Evolutionary conservation across 2,888 invertebrate species (phyloP).

Genomic region (Aspidapion aeneum): DNA sequence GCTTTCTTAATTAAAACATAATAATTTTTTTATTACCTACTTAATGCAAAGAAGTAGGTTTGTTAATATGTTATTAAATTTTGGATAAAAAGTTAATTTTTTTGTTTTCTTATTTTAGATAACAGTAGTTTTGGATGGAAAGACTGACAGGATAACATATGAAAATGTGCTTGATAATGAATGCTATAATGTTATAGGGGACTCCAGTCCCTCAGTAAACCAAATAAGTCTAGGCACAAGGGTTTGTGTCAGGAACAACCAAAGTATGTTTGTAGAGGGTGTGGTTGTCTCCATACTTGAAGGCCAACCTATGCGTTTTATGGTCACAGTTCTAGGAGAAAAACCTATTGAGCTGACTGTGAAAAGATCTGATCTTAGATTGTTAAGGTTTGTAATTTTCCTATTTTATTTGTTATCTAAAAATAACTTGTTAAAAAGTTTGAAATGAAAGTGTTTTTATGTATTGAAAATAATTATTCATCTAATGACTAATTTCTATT

Average conservation of each 20-base stretch:
- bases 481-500: too few relatives aligned
- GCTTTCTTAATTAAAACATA: too few relatives aligned
- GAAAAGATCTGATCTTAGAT: conserved; percentile 84
- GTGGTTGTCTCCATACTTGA: conserved; percentile 68
- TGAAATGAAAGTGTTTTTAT: too few relatives aligned
- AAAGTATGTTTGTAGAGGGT: conserved; percentile 81
- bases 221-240: conserved; percentile 76
- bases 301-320: conserved; percentile 62
- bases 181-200: conserved; percentile 86
- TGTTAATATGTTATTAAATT: too few relatives aligned
- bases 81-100: neutral
- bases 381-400: conserved; percentile 53
- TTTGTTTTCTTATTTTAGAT: conserved; percentile 44
- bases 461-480: too few relatives aligned
- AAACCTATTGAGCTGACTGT: conserved; percentile 62
- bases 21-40: neutral
- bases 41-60: neutral
- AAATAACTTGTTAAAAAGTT: too few relatives aligned
- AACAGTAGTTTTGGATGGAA: conserved; percentile 78
- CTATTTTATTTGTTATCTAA: too few relatives aligned
- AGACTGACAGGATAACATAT: conserved; percentile 60
- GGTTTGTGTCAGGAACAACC: conserved; percentile 75
- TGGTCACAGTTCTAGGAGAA: conserved; percentile 57
- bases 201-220: conserved; percentile 83
- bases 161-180: conserved; percentile 75